Base-by-base conservation (phyloP, 2,888 invertebrate genomes). In the Unio pictorum region DNA sequence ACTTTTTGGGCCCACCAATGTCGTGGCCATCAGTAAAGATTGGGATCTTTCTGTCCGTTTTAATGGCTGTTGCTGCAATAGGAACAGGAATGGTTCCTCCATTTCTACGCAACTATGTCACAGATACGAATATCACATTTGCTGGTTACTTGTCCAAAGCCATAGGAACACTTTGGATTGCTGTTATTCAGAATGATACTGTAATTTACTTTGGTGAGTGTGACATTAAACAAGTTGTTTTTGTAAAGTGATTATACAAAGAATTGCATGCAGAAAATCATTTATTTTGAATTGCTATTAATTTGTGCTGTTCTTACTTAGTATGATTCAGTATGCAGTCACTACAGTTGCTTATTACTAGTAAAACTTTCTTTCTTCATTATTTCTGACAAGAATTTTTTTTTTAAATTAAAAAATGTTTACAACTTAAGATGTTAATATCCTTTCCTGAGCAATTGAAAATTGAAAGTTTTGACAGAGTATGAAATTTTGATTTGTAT, bases 111-210 rank as follows among this genome's bases (percentile, higher is more conserved):
- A 80, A 80, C 57, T 84, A 84, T 69, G 66, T 86, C 18, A 82
- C 86, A 20, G 85, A 87, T 45, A 83, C 81, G 2, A 82, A 80
- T 59, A 88, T 89, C 20, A 81, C 84, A 17, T 84, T 88, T 70
- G 74, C 87, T 57, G 88, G 88, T 65, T 81, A 86, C 61, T 73
- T 86, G 54, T 89, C 89, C 45, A 89, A 89, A 68, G 85, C 86
- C 15, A 66, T 87, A n/a, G 89, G 89, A 56, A 89, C 88, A 1
- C 67, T 89, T 34, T 84, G 89, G 83, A 83, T 89, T 69, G 88
- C 87, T 69, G 84, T 88, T 23, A 81, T 87, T 54, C 82, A 84
- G 55, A 86, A 84, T 78, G 85, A 84, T 66, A 81, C 84, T 15
- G 75, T 86, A 8, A 80, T 88, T 6, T 89, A 88, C 73, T 81